Conservation (phyloP, 2,113 vertebrate genomes). For the Neogobius melanostomus region DNA sequence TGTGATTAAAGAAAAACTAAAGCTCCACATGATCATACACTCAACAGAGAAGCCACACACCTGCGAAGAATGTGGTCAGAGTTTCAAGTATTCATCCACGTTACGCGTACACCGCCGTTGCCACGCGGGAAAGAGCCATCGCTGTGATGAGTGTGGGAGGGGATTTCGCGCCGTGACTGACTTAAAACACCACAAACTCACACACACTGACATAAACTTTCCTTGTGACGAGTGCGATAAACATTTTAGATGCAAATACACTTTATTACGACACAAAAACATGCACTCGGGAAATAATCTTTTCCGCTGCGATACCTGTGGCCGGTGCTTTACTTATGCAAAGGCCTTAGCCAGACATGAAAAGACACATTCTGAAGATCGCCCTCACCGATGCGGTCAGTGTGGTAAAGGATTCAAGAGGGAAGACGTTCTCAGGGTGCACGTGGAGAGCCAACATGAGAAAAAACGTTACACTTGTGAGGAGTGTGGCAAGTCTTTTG, state of each 20-base stretch:
- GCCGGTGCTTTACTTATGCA: not conserved
- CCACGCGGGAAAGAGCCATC: not conserved
- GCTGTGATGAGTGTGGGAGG: not conserved
- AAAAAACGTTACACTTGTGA: not conserved
- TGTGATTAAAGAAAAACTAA: not conserved
- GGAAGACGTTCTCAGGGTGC: not conserved
- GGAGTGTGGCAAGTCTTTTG: not conserved
- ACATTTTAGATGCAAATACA: not conserved
- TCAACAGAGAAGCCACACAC: not conserved
- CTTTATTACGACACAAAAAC: not conserved
- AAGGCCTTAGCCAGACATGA: not conserved
- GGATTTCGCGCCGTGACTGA: fast-evolving
- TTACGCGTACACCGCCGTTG: not conserved
- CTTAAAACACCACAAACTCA: not conserved
- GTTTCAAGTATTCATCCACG: not conserved
- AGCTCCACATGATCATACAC: not conserved
- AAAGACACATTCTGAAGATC: not conserved
- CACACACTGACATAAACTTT: not conserved
- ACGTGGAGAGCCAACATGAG: not conserved
- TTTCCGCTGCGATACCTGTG: not conserved
- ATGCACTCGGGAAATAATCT: not conserved
- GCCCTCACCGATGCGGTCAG: not conserved
- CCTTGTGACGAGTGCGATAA: not conserved
- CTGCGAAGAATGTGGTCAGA: not conserved
- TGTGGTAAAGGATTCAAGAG: not conserved